A percentile compares a stretch with the other conserved stretches of the same genome.
These are phyloP conservation scores for Condylostylus longicornis DNA, from an alignment of 1,140 invertebrate genomes.

Conservation along the genomic window DNA sequence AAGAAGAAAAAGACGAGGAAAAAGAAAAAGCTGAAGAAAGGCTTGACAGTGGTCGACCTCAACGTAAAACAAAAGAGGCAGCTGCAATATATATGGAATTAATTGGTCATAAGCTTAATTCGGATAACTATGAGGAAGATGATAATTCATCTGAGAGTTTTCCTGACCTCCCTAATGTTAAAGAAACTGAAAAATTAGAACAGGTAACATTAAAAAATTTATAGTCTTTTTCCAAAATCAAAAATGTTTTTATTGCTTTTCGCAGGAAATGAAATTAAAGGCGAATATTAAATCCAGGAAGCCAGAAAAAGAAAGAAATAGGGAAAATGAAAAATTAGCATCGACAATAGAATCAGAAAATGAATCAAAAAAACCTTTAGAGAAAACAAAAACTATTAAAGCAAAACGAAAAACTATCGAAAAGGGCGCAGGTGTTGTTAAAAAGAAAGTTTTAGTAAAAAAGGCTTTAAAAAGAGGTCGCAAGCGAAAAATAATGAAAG, in stretches of 20 bases:
- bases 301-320: no score
- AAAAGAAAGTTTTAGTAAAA: constrained; percentile 22
- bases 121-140: constrained; percentile 44
- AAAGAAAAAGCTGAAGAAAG: constrained; percentile 4
- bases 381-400: background rate
- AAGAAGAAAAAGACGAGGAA: constrained; percentile 6
- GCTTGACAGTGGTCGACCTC: constrained; percentile 34
- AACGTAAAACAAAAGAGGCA: constrained; percentile 58
- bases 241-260: no score
- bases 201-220: constrained; percentile 46
- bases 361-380: no score
- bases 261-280: no score
- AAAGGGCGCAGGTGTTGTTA: no score
- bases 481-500: constrained; percentile 14
- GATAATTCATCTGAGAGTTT: constrained; percentile 47
- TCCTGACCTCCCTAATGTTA: constrained; percentile 47
- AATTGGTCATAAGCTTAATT: constrained; percentile 47
- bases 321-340: constrained; percentile 34
- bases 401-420: background rate
- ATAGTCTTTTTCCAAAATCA: no score
- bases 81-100: constrained; percentile 61
- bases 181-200: constrained; percentile 43
- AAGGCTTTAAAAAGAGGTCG: constrained; percentile 11
- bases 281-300: no score
- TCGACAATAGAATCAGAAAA: constrained; percentile 9